Conservation (phyloP, 2,888 invertebrate species). For the Tinea pellionella region DNA sequence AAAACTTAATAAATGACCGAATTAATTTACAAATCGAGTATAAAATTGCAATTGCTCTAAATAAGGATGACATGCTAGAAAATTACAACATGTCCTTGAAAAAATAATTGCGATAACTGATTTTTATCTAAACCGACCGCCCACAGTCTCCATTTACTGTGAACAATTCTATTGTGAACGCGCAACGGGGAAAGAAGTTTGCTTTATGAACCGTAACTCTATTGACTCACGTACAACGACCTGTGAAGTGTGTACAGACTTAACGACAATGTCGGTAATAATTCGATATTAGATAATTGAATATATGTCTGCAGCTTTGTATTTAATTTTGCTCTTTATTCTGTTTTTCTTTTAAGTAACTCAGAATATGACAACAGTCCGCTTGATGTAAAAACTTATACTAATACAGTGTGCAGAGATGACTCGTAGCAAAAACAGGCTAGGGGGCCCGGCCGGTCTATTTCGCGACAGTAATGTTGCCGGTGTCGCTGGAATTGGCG, state of each 20-base stretch:
- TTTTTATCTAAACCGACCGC: background rate
- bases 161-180: background rate
- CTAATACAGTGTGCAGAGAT: too few relatives aligned
- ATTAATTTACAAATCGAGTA: background rate
- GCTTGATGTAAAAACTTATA: too few relatives aligned
- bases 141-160: background rate
- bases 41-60: background rate
- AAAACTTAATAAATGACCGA: background rate
- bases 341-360: too few relatives aligned
- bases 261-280: background rate
- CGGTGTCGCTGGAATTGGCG: too few relatives aligned
- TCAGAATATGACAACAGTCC: too few relatives aligned
- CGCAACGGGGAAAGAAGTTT: background rate
- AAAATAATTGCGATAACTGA: background rate
- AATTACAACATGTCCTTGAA: background rate
- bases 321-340: too few relatives aligned
- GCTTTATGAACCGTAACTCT: background rate
- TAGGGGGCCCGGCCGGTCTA: too few relatives aligned
- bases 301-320: background rate
- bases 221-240: background rate
- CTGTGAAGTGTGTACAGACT: background rate
- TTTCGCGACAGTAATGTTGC: too few relatives aligned
- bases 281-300: background rate
- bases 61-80: background rate
- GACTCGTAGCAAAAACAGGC: too few relatives aligned